Evolutionary conservation across 2,888 invertebrate species (phyloP).

Genomic region (Archaeoteleia sp.): DNA sequence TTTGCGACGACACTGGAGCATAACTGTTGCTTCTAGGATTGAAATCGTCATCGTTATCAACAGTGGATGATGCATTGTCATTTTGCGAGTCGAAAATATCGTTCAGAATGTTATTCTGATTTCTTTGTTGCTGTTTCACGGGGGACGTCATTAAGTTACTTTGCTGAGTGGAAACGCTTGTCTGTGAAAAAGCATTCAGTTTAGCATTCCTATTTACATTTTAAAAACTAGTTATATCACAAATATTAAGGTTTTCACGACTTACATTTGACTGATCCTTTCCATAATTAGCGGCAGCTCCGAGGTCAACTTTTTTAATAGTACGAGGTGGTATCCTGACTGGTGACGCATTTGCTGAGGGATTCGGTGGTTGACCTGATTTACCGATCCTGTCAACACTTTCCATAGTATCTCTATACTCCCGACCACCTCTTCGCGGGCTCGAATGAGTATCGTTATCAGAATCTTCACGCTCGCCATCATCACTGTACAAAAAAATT

Average conservation of each 20-base stretch:
- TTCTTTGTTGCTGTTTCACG: conserved; percentile 60
- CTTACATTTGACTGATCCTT: conserved; percentile 72
- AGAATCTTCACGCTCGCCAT: conserved; percentile 82
- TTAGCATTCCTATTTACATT: neutral
- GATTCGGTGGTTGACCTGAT: conserved; percentile 61
- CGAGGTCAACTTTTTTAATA: conserved; percentile 79
- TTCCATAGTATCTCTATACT: conserved; percentile 77
- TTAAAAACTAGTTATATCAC: neutral
- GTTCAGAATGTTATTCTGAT: conserved; percentile 66
- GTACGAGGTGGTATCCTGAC: conserved; percentile 72
- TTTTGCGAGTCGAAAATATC: conserved; percentile 70
- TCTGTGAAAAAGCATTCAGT: conserved; percentile 13
- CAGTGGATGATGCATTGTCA: conserved; percentile 58
- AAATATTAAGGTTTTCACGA: conserved; percentile 7
- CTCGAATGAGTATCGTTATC: conserved; percentile 79
- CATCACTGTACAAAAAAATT: conserved; percentile 73
- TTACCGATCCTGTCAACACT: conserved; percentile 66
- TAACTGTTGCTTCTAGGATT: conserved; percentile 77
- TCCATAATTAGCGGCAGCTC: conserved; percentile 84
- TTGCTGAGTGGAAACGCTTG: conserved; percentile 14
- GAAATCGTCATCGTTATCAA: conserved; percentile 77
- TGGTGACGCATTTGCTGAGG: conserved; percentile 72
- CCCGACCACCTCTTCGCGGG: conserved; percentile 64
- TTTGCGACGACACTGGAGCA: conserved; percentile 69
- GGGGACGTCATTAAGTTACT: conserved; percentile 60